Conservation (phyloP, 2,797 vertebrate species). For the Harpagifer antarcticus region DNA sequence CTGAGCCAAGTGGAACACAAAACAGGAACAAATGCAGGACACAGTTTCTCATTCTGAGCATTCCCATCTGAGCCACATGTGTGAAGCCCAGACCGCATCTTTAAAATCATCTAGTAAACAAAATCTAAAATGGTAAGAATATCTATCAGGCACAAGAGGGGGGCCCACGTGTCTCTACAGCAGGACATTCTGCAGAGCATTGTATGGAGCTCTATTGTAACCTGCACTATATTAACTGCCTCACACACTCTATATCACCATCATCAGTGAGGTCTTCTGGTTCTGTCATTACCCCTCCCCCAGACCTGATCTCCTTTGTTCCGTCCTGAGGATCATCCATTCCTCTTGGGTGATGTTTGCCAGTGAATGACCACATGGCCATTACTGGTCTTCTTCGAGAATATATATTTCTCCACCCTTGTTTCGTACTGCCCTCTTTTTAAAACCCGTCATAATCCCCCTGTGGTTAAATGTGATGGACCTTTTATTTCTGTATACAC, state of each 20-base stretch:
- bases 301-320: conserved; percentile 58
- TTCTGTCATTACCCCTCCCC: conserved; percentile 50
- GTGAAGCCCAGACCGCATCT: conserved; percentile 22
- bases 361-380: conserved; percentile 29
- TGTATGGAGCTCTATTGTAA: conserved; percentile 29
- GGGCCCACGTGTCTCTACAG: background rate
- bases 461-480: conserved; percentile 32
- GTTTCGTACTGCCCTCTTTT: conserved; percentile 10
- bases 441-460: conserved; percentile 33
- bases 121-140: conserved; percentile 33
- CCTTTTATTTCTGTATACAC: background rate
- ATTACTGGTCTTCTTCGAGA: conserved; percentile 32
- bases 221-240: conserved; percentile 47
- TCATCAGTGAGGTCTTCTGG: conserved; percentile 34
- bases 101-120: conserved; percentile 37
- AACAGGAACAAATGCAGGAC: conserved; percentile 34
- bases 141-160: background rate
- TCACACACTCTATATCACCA: conserved; percentile 34
- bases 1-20: conserved; percentile 37
- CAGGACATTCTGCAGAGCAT: conserved; percentile 17
- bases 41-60: conserved; percentile 12
- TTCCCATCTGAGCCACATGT: conserved; percentile 35
- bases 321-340: conserved; percentile 49
- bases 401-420: conserved; percentile 16
- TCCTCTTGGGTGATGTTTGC: conserved; percentile 51